Conservation (phyloP, 1,140 invertebrate genomes). For the Phymorhynchus buccinoides region DNA sequence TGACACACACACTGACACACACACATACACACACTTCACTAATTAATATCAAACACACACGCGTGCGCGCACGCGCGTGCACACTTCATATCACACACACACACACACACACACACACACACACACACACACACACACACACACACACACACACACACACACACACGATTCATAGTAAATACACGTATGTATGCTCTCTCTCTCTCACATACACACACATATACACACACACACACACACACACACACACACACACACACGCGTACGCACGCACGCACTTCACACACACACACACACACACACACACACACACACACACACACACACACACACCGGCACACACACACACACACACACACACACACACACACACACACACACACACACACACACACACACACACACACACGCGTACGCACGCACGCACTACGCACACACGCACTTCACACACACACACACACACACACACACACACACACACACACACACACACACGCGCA, state of each 20-base stretch:
- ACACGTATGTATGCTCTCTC: not conserved
- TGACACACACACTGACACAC: not conserved
- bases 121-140: conserved; percentile 18
- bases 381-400: conserved; percentile 15
- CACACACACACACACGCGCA: not conserved
- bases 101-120: conserved; percentile 22
- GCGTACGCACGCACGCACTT: not conserved
- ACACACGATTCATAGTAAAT: too few species aligned
- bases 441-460: conserved; percentile 10
- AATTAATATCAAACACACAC: not conserved
- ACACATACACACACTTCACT: not conserved
- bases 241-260: conserved; percentile 26
- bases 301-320: not conserved
- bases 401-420: conserved; percentile 24
- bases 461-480: conserved; percentile 14
- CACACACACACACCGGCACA: not conserved
- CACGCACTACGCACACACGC: conserved; percentile 13
- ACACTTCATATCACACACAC: not conserved
- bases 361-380: not conserved
- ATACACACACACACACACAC: conserved; percentile 15
- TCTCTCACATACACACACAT: conserved; percentile 9
- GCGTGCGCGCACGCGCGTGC: not conserved
- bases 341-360: conserved; percentile 21
- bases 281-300: not conserved
- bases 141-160: conserved; percentile 13